These are phyloP conservation scores for Meda fulgida DNA, from an alignment of 2,797 vertebrate genomes.

Conservation along the genomic window DNA sequence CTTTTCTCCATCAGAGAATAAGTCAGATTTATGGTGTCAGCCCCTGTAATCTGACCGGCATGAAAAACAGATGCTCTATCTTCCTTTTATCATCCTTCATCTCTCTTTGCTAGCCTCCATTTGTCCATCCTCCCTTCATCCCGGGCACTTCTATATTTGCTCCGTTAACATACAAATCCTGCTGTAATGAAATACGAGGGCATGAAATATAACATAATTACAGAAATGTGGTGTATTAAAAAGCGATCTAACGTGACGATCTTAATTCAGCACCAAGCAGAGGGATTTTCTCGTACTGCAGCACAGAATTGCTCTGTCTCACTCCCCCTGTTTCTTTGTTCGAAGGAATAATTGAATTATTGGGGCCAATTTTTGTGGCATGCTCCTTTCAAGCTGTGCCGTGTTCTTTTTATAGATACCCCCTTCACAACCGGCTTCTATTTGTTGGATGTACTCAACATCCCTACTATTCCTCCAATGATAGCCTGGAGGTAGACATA, in stretches of 20 bases:
- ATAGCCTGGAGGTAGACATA: not conserved
- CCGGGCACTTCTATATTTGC: slow-evolving; percentile 8
- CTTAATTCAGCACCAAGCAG: slow-evolving; percentile 25
- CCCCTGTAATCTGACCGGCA: slow-evolving; percentile 76
- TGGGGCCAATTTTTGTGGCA: not conserved
- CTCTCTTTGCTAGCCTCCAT: slow-evolving; percentile 13
- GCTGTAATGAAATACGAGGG: slow-evolving; percentile 27
- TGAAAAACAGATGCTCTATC: slow-evolving; percentile 70
- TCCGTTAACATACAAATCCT: slow-evolving; percentile 34
- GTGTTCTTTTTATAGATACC: slow-evolving; percentile 6
- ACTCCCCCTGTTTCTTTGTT: slow-evolving; percentile 16
- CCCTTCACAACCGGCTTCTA: not conserved
- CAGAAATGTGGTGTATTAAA: slow-evolving; percentile 16
- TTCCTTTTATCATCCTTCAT: slow-evolving; percentile 26
- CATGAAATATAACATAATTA: slow-evolving; percentile 42
- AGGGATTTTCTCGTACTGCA: slow-evolving; percentile 8
- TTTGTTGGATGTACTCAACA: slow-evolving; percentile 5
- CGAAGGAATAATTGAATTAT: slow-evolving; percentile 43
- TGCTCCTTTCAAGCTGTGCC: slow-evolving; percentile 7
- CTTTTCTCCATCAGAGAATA: slow-evolving; percentile 77
- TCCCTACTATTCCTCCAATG: not conserved
- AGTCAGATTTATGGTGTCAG: slow-evolving; percentile 84
- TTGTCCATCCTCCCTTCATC: slow-evolving; percentile 30
- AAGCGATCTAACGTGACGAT: slow-evolving; percentile 16
- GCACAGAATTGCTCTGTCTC: not conserved